Conservation (phyloP, 2,888 invertebrate species). For the Temnothorax unifasciatus region DNA sequence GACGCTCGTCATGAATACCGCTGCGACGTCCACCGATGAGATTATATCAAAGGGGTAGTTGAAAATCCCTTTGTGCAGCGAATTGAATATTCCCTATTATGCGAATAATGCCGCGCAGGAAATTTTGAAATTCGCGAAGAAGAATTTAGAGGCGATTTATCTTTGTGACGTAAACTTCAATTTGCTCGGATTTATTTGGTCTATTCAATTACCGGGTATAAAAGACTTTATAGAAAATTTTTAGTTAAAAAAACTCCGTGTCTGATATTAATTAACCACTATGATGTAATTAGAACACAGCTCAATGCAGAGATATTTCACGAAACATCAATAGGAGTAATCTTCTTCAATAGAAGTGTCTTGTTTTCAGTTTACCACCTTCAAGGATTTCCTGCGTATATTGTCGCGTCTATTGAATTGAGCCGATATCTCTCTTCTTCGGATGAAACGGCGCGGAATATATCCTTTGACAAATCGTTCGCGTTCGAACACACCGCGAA, state of each 20-base stretch:
- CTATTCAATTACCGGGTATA: neutral
- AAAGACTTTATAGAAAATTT: neutral
- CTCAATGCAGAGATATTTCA: neutral
- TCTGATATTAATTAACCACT: neutral
- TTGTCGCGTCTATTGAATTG: constrained; percentile 1
- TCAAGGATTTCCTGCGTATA: neutral
- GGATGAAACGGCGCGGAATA: neutral
- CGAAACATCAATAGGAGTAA: neutral
- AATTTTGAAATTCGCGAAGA: neutral
- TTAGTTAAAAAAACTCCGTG: neutral
- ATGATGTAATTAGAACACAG: neutral
- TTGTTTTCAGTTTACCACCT: constrained; percentile 2
- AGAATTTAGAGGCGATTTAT: neutral
- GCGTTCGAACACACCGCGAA: neutral
- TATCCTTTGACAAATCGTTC: constrained; percentile 5
- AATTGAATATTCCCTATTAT: constrained; percentile 3
- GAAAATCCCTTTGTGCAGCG: constrained; percentile 9
- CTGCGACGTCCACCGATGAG: neutral
- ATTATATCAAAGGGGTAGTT: constrained; percentile 4
- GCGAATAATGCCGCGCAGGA: neutral
- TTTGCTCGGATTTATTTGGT: neutral
- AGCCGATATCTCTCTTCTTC: neutral
- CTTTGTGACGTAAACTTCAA: neutral
- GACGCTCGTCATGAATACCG: constrained; percentile 4
- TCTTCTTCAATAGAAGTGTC: neutral